Evolutionary conservation across 1,140 invertebrate genomes (phyloP).

Genomic region (Lordiphosa collinella): DNA sequence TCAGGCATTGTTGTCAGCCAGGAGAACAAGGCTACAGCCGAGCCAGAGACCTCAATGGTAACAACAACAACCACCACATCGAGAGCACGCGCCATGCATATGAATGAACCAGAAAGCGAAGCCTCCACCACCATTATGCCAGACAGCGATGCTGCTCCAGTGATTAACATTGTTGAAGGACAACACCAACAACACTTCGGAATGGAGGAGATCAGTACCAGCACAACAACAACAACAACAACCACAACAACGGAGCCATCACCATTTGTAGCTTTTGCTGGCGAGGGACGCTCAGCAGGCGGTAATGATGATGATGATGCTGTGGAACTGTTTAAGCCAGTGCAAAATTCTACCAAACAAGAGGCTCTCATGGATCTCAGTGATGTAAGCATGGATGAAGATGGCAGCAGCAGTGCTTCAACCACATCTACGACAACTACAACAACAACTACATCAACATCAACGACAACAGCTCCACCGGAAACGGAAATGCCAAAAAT

Average conservation of each 20-base stretch:
- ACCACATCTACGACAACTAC: slow-evolving; percentile 27
- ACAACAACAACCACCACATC: slow-evolving; percentile 42
- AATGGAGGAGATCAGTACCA: slow-evolving; percentile 25
- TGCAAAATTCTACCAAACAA: slow-evolving; percentile 43
- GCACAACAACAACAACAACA: slow-evolving; percentile 18
- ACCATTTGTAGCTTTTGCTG: slow-evolving; percentile 51
- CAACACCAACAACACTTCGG: slow-evolving; percentile 37
- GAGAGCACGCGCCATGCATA: slow-evolving; percentile 77
- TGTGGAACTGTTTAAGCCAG: slow-evolving; percentile 41
- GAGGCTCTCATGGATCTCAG: slow-evolving; percentile 82
- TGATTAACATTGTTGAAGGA: slow-evolving; percentile 76
- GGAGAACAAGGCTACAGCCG: slow-evolving; percentile 63
- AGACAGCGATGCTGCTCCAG: slow-evolving; percentile 31
- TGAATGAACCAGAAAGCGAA: slow-evolving; percentile 58
- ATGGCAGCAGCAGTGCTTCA: slow-evolving; percentile 62
- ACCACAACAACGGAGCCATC: slow-evolving; percentile 35
- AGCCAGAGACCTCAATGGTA: slow-evolving; percentile 38
- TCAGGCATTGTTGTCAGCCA: slow-evolving; percentile 60
- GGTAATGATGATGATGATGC: slow-evolving; percentile 24
- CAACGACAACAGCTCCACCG: slow-evolving; percentile 40
- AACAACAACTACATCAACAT: slow-evolving; percentile 16
- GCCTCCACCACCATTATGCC: slow-evolving; percentile 42
- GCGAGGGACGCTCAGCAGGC: slow-evolving; percentile 55
- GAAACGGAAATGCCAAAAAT: slow-evolving; percentile 74
- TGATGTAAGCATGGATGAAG: slow-evolving; percentile 85